phyloP scores from a whole-genome alignment of 2,113 vertebrate genomes.

The Axis porcinus region DNA sequence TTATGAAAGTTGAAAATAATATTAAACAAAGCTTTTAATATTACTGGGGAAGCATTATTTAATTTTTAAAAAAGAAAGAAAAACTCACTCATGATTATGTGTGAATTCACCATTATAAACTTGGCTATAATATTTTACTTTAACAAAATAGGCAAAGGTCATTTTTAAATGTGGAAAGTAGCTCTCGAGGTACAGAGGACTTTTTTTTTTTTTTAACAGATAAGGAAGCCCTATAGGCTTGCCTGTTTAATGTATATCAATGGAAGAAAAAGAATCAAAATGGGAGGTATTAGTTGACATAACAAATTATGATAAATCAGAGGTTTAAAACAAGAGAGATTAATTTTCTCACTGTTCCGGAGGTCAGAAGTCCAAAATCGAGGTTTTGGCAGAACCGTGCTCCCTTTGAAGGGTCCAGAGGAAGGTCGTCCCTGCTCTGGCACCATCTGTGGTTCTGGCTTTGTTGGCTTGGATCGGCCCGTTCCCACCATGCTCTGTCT shows the following conservation, averaged over 20 bases:
- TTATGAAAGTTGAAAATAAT: neutral
- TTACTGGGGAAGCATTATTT: neutral
- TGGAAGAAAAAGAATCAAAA: neutral
- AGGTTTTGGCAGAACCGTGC: accelerated
- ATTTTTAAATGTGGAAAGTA: neutral
- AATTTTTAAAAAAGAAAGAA: neutral
- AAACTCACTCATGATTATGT: neutral
- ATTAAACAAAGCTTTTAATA: neutral
- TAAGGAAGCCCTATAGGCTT: neutral
- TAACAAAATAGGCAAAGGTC: neutral
- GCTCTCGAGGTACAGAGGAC: neutral
- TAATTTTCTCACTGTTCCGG: neutral
- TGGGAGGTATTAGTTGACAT: neutral
- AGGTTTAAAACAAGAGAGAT: neutral
- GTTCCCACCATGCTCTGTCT: accelerated
- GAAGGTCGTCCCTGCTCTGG: neutral
- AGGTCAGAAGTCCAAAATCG: neutral
- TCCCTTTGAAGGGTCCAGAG: too few species aligned
- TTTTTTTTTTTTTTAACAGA: neutral
- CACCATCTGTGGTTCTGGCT: too few species aligned
- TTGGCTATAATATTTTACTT: neutral
- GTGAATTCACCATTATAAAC: neutral
- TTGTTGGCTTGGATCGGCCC: accelerated
- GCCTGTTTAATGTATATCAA: neutral
- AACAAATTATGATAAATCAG: neutral